Percentiles rank a stretch among this genome's conserved stretches.
Conservation (phyloP, 2,797 vertebrate genomes). For the Enteromius radiatus region DNA sequence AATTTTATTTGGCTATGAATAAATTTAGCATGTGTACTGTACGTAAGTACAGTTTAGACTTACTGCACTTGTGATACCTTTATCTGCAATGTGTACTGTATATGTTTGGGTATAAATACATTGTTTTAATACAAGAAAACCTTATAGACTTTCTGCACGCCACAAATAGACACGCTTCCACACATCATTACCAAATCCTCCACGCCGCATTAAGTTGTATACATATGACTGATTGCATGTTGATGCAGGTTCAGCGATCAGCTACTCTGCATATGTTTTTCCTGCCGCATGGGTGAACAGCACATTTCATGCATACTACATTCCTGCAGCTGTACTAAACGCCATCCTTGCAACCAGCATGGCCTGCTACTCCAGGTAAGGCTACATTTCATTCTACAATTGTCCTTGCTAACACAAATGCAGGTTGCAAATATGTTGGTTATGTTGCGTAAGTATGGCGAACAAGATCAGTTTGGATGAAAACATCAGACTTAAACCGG, state of each 20-base stretch:
- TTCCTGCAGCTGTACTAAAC: constrained; percentile 83
- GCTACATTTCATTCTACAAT: background rate
- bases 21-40: background rate
- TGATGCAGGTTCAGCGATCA: constrained; percentile 86
- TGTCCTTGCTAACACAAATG: background rate
- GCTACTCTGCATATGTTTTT: constrained; percentile 88
- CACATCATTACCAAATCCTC: background rate
- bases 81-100: background rate
- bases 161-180: background rate
- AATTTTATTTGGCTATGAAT: background rate
- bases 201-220: background rate
- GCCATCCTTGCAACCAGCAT: constrained; percentile 79
- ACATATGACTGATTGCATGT: constrained; percentile 14
- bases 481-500: background rate
- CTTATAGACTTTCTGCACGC: background rate
- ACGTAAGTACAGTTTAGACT: background rate
- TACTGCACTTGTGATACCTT: background rate
- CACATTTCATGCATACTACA: constrained; percentile 82
- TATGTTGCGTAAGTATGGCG: no score
- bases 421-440: background rate
- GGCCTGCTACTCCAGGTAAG: constrained; percentile 93
- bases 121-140: background rate
- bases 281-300: constrained; percentile 83
- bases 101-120: background rate
- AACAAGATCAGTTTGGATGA: background rate